Evolutionary conservation across 2,888 invertebrate species (phyloP).

Genomic region (Rhogogaster chlorosoma): DNA sequence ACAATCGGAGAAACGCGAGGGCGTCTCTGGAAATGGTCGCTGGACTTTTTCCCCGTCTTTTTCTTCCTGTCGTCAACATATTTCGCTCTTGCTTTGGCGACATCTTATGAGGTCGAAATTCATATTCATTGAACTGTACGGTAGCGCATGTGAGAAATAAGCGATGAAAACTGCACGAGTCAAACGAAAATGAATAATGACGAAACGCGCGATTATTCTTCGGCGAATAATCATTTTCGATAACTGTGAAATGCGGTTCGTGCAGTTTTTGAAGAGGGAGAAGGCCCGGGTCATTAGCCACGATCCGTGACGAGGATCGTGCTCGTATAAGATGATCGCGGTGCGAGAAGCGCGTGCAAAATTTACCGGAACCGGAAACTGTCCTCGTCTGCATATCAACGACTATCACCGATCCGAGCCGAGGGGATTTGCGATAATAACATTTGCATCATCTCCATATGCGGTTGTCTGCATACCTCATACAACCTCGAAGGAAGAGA

Average conservation of each 20-base stretch:
- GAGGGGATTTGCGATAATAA: slow-evolving; percentile 12
- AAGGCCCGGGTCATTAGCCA: not conserved
- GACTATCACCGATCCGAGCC: slow-evolving; percentile 52
- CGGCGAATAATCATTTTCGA: not conserved
- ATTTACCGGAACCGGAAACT: slow-evolving; percentile 69
- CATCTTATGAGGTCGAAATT: not conserved
- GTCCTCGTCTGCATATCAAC: slow-evolving; percentile 70
- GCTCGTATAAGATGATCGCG: slow-evolving; percentile 10
- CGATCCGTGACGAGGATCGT: not conserved
- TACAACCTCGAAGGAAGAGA: not conserved
- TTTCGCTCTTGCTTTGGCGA: not conserved
- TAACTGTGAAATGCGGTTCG: not conserved
- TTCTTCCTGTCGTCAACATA: not conserved
- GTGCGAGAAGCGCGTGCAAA: slow-evolving; percentile 65
- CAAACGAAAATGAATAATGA: not conserved
- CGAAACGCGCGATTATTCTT: not conserved
- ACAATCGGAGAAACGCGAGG: slow-evolving; percentile 23
- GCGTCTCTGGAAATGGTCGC: slow-evolving; percentile 16
- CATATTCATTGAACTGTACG: not conserved
- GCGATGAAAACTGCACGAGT: not conserved
- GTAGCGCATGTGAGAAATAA: not conserved
- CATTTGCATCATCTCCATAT: slow-evolving; percentile 16
- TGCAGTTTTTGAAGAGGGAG: not conserved
- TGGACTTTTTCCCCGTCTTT: not conserved
- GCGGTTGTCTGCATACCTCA: slow-evolving; percentile 3